Base-by-base conservation (phyloP, 2,888 invertebrate genomes). In the Theretra japonica region DNA sequence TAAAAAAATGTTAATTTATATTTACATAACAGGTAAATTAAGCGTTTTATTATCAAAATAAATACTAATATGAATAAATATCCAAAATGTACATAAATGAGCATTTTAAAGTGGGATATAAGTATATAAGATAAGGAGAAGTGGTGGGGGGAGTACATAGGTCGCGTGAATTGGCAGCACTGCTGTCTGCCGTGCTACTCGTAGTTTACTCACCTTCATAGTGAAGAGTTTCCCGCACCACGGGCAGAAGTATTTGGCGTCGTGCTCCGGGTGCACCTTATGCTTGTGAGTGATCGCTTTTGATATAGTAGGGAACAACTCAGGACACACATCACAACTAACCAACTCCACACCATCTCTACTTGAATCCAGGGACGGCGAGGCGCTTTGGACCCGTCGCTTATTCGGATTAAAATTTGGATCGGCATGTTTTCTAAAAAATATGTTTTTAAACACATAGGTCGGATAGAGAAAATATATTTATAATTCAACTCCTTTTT, bases 171-270 rank as follows among this genome's bases (percentile, higher is more conserved):
- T 59, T 59, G 70, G 62, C 72, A 70, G 70, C 59, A 59, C 30
- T 21, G 21, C 23, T 11, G 15, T n/a, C 7, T 33, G 65, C 69
- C 69, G 69, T 71, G 62, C 73, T 17, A 28, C 17, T 41, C 11
- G 58, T n/a, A n/a, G 50, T 41, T 70, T 48, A 15, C 68, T 85
- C 88, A 95, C 95, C 93, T 96, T 96, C 83, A 96, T 90, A 15
- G 96, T 96, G 84, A 96, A 96, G 71, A 96, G 95, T 92, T 96
- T 96, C 11, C 96, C 96, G 84, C 96, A 96, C 90, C 95, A 95
- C 33, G 95, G 95, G 75, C 96, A 96, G 85, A 95, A 96, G 86
- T 96, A 95, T 83, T 96, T 96, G 28, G 95, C 92, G 65, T 95
- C 95, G 82, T 95, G 95, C 75, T 95, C 94, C 1, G 95, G 96